Evolutionary conservation across 1,140 invertebrate genomes (phyloP), one percentile per base, ranked within the genome.

Genomic region (Asobara japonica): DNA sequence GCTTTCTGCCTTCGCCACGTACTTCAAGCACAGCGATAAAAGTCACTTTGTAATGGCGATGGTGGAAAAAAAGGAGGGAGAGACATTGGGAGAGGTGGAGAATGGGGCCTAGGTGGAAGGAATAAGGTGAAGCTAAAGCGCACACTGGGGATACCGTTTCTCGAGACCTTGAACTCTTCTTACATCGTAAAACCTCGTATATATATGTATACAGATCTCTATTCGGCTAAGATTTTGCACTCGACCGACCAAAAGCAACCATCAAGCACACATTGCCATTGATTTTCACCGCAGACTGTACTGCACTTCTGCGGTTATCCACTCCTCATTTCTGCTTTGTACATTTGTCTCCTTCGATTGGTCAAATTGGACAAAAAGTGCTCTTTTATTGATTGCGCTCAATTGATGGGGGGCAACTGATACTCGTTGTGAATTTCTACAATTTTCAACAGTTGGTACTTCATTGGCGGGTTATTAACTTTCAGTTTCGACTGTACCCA

Each of bases 401-500:
- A 56, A 56, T 56, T 56, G 18, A 33, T 13, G 1, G 10, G 30
- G 22, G 33, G 25, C 13, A 30, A n/a, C n/a, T n/a, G 36, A 13
- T 36, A 65, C 18, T 18, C 11, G 30, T 33, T 51, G 18, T 45
- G 25, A 5, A 36, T 60, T 33, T 18, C 29, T 18, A 8, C 56
- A 27, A 56, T 25, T 5, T 7, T 10, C 51, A 51, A 6, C 51
- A 56, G 25, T 65, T 56, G 29, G 16, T 13, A 11, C 8, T 64
- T 48, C 36, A n/a, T 22, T 51, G 8, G 10, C 31, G 45, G 48
- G 36, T 67, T 27, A 33, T 69, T 74, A 79, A 78, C 56, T 83
- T 82, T 73, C 72, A 79, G 65, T 29, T 30, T 64, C 74, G 80
- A 83, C 77, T 83, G 79, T 83, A 82, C 80, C n/a, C 78, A 73